phyloP scores from a whole-genome alignment of 2,797 vertebrate genomes.

The Anolis apletophallus region DNA sequence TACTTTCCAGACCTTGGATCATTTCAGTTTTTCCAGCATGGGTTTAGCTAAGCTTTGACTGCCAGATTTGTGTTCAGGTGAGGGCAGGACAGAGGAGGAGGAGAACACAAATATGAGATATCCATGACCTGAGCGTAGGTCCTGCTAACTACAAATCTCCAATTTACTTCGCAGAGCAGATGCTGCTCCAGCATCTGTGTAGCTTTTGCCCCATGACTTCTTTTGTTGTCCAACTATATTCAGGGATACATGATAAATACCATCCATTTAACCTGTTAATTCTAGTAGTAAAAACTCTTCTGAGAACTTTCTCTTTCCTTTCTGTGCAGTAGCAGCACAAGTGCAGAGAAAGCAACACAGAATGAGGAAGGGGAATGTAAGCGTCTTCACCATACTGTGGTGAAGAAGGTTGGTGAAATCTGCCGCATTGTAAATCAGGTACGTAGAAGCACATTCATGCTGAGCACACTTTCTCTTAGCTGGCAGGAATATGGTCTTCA shows the following conservation, averaged over 20 bases:
- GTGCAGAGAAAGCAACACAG: conserved; percentile 62
- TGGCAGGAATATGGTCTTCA: background rate
- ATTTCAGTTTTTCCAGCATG: background rate
- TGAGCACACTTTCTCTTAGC: background rate
- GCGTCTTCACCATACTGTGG: conserved; percentile 87
- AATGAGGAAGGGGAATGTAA: conserved; percentile 82
- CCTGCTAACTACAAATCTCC: background rate
- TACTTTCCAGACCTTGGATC: no score
- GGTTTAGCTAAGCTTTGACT: background rate
- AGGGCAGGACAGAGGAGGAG: no score
- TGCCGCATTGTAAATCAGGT: conserved; percentile 97
- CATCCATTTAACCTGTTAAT: background rate
- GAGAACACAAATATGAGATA: background rate
- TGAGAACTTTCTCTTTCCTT: conserved; percentile 19
- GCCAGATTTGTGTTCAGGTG: background rate
- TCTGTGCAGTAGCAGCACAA: conserved; percentile 74
- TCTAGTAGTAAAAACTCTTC: background rate
- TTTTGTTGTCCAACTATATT: background rate
- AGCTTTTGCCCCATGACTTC: background rate
- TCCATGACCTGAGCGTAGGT: background rate
- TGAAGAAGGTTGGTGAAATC: conserved; percentile 93
- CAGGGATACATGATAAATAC: background rate
- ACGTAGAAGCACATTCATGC: conserved; percentile 36
- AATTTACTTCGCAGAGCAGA: background rate
- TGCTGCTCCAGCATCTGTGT: background rate